Conservation (phyloP, 2,888 invertebrate genomes). For the Acleris emargana region DNA sequence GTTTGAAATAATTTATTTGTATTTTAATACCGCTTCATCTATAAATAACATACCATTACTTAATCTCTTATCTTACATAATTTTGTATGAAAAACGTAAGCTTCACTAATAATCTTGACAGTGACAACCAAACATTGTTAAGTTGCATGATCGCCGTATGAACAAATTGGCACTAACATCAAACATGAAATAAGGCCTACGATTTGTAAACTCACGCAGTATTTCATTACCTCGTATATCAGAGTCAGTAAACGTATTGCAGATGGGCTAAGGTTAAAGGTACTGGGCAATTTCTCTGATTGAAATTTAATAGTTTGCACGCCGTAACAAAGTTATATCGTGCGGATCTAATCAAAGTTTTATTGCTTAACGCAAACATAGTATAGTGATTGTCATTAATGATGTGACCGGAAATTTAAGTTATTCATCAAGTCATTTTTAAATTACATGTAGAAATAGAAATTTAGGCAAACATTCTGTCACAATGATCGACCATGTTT, state of each 20-base stretch:
- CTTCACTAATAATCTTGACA: too few relatives aligned
- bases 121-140: not conserved
- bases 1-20: too few relatives aligned
- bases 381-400: too few relatives aligned
- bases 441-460: too few relatives aligned
- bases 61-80: too few relatives aligned
- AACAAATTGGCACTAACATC: not conserved
- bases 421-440: too few relatives aligned
- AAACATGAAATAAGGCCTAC: conserved; percentile 39
- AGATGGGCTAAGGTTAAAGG: conserved; percentile 45
- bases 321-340: conserved; percentile 54
- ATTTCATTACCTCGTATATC: conserved; percentile 72
- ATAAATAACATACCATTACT: too few relatives aligned
- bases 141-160: not conserved
- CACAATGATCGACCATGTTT: too few relatives aligned
- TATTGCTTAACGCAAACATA: not conserved
- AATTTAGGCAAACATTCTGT: too few relatives aligned
- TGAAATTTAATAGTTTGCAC: conserved; percentile 69
- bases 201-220: conserved; percentile 49
- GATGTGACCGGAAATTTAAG: too few relatives aligned
- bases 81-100: too few relatives aligned
- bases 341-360: conserved; percentile 40
- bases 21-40: too few relatives aligned
- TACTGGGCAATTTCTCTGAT: conserved; percentile 60
- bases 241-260: conserved; percentile 39